Base-by-base conservation (phyloP, 2,113 vertebrate genomes). In the Cyanocitta stelleri region DNA sequence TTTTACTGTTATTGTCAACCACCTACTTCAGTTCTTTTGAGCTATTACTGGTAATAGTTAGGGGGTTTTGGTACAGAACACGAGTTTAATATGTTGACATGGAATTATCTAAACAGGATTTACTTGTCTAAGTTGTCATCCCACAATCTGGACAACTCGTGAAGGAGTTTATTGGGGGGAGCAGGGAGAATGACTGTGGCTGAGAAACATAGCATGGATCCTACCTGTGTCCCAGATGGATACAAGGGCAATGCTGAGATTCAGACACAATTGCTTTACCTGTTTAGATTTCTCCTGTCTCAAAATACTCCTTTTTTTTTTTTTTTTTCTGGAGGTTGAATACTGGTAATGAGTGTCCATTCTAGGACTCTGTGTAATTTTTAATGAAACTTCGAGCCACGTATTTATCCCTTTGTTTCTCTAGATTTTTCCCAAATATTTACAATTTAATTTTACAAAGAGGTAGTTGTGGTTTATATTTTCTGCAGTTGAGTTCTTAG, bases 21-120 rank as follows among this genome's bases (percentile, higher is more conserved):
- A 92, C 90, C 95, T 96, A 87, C 85, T 90, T 73, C 67, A 56
- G 75, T 56, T 61, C 39, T 88, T 90, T 71, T 54, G 79, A 61
- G 61, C 58, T 84, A 84, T 95, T 77, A 54, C 33, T 71, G 64
- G n/a, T 35, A 61, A n/a, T 43, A 55, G 73, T 67, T 55, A 24
- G 26, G 22, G 3, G 26, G 18, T 0, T 4, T 77, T 48, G 59
- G 43, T 51, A 19, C 10, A 58, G 54, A 95, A 85, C 90, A 93
- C 1, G 4, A 89, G 48, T 79, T 72, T 68, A 68, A 61, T 30
- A 6, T 27, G 44, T 62, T 80, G 55, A 58, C 55, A 39, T 39
- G 43, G 87, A 76, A 77, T 86, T 48, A 63, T 80, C 30, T 71
- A 27, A 85, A 73, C 19, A 58, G 51, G n/a, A 92, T 95, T 86